Evolutionary conservation across 2,797 vertebrate species (phyloP), one percentile per base, ranked within the genome.

Genomic region (Cetoscarus ocellatus): DNA sequence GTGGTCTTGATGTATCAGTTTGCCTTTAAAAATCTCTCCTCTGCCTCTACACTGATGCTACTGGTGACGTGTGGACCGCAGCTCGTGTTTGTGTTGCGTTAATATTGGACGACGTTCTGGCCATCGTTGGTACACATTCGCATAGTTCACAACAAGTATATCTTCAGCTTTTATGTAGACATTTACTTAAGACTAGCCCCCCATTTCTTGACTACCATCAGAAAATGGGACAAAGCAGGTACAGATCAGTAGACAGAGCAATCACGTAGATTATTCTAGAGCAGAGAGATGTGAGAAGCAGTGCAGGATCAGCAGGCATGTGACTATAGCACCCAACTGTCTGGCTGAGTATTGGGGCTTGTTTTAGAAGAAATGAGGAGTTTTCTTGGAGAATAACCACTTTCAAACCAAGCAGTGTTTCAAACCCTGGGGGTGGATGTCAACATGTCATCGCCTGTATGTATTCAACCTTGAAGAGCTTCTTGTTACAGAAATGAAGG

Each of bases 391-490:
- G 44, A 54, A 18, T 45, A 49, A 66, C 49, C 35, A 1, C 39
- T 51, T 61, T 61, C 48, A 1, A 42, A 61, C 57, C 59, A 54
- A 36, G 15, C 48, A 1, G 18, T 0, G 42, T 42, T 14, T 82
- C 66, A 79, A 51, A 62, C 66, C 68, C 60, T 62, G 70, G 70
- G 63, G 76, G 67, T 60, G 73, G 76, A 67, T 76, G 75, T 68
- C 73, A 62, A 65, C 63, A 40, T 74, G 44, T 67, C 55, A 38
- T 5, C 8, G 48, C 69, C 58, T 19, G 62, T 48, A 65, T 72
- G 50, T 58, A 75, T 58, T 60, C 54, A 51, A 34, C 39, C 48
- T 17, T 13, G 66, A 52, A 65, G 55, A 70, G 56, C 52, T 40
- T 4, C 0, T 8, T 2, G 3, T 18, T 51, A 14, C 35, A 27